Evolutionary conservation across 1,140 invertebrate species (phyloP), one percentile per base, ranked within the genome.

Genomic region (Danaus melanippus): DNA sequence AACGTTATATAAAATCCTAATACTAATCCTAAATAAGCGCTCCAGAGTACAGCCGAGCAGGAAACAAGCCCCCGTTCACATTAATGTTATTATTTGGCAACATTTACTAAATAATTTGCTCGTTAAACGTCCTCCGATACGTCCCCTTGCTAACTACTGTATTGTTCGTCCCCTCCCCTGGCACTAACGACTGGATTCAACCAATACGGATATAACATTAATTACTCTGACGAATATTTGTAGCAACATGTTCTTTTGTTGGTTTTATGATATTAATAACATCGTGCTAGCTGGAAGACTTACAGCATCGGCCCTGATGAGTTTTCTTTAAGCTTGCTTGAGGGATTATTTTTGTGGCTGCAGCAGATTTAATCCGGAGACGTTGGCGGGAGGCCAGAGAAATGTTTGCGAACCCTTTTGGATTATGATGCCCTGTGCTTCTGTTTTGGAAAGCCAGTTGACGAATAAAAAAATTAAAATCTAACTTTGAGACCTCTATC

Each of bases 21-120:
- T 7, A 32, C 2, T 32, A 7, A 32, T 32, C 21, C 21, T 32
- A 32, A 32, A 32, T 32, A 32, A 32, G 6, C 21, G 21, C 2
- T 32, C 6, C 21, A 5, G 0, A 32, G 21, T 32, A 32, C 21
- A 32, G 4, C 6, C 2, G 6, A 32, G 21, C 21, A 32, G 21
- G 21, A 32, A 32, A 5, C 21, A 5, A 47, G 53, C 64, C 67
- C 67, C 69, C 68, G 59, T 62, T 64, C 66, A 69, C 76, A 77
- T 73, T 83, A 83, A 86, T 86, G 76, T 86, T 81, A 84, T 84
- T 84, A 86, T 84, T 86, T 84, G 79, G 76, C 74, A 83, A 84
- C 83, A 83, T 86, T 86, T 84, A 86, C 76, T 83, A 83, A 86
- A 84, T 85, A 82, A 86, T 86, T 84, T 79, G 76, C 78, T 84